Conservation (phyloP, 2,888 invertebrate species). For the Diadegma fenestrale region DNA sequence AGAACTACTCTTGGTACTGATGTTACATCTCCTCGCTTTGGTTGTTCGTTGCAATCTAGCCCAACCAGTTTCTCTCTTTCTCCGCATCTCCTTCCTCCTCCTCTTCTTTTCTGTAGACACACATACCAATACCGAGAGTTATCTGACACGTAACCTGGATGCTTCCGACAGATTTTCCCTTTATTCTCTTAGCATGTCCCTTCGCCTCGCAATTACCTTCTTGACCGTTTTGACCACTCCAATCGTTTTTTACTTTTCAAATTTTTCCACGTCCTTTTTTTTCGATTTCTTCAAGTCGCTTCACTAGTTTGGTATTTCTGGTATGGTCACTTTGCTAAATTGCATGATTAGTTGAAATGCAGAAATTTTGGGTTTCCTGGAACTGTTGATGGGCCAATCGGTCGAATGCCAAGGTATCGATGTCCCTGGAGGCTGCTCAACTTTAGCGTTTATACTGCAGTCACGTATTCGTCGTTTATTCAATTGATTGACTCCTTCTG, state of each 20-base stretch:
- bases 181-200: neutral
- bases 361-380: too few relatives aligned
- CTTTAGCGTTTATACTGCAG: too few relatives aligned
- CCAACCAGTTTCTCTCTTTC: conserved; percentile 49
- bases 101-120: conserved; percentile 8
- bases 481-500: too few relatives aligned
- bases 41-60: conserved; percentile 58
- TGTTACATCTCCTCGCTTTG: conserved; percentile 33
- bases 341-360: too few relatives aligned
- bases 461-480: too few relatives aligned
- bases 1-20: conserved; percentile 8
- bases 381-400: too few relatives aligned
- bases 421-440: too few relatives aligned
- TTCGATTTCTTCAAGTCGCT: neutral
- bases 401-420: too few relatives aligned
- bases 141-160: neutral
- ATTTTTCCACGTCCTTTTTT: neutral
- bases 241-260: neutral
- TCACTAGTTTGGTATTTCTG: neutral
- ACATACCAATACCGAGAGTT: conserved; percentile 27
- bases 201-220: neutral
- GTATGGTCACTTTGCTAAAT: neutral
- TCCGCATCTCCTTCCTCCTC: neutral
- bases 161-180: conserved; percentile 3
- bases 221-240: neutral